Conservation (phyloP, 2,797 vertebrate species). For the Hippopotamyrus pictus region DNA sequence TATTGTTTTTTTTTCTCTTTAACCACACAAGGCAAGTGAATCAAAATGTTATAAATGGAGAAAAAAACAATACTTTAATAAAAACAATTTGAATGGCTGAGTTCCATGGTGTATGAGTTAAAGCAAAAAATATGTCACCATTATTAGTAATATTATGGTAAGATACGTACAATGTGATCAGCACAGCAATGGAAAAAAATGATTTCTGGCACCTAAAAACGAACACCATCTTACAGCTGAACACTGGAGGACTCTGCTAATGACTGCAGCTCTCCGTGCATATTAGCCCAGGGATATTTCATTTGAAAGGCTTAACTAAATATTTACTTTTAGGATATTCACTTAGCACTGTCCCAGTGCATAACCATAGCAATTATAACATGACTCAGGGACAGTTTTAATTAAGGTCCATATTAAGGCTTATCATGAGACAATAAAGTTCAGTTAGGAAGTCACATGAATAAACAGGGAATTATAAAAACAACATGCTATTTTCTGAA, state of each 20-base stretch:
- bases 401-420: not conserved
- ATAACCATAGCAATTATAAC: not conserved
- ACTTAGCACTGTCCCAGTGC: not conserved
- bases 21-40: not conserved
- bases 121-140: not conserved
- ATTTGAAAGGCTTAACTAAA: not conserved
- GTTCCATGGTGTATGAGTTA: not conserved
- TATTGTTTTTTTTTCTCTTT: not conserved
- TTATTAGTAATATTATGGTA: not conserved
- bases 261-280: not conserved
- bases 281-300: not conserved
- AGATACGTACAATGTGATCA: not conserved
- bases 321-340: not conserved
- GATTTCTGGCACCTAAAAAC: not conserved
- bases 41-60: not conserved
- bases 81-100: not conserved
- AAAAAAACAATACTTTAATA: not conserved
- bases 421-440: not conserved
- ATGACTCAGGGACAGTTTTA: not conserved
- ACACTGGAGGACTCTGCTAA: not conserved
- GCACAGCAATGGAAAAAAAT: not conserved
- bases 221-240: not conserved
- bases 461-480: not conserved
- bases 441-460: not conserved
- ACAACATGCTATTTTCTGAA: not conserved